Base-by-base conservation (phyloP, 1,140 invertebrate species). In the Octopus sinensis region DNA sequence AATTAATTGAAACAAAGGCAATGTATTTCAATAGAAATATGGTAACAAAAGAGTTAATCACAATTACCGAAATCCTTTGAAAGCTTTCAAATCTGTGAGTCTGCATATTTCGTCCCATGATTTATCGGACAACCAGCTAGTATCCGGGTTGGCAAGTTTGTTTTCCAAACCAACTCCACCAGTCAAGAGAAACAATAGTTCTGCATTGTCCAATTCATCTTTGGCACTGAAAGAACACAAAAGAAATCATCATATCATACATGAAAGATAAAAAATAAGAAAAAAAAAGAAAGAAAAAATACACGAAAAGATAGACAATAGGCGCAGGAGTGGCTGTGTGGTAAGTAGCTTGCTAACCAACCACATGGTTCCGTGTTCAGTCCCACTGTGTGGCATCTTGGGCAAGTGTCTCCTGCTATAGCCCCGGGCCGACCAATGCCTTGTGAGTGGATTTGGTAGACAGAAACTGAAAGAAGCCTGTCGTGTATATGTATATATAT, bases 91-190 rank as follows among this genome's bases (percentile, higher is more conserved):
- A 53, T 90, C 88, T 78, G 81, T 83, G 4, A 91, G 84, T 75
- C 90, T 86, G 83, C 91, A 91, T 51, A 91, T 87, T 85, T 91
- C 90, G 84, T 91, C 90, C 91, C 91, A 91, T 76, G 85, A 86
- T 82, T 90, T 89, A 80, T 91, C 90, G 17, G 86, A 86, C 4
- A 91, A 84, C 91, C 91, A 91, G 6, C 84, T 83, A 10, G 87
- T 83, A 51, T 89, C 90, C n/a, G 91, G 91, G 83, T 91, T 91
- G n/a, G 86, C 84, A 6, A 88, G 73, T 79, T 88, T 90, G 83
- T 91, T 91, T 80, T 91, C 88, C 23, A 91, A 83, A 78, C 90
- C 90, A 23, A 91, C 86, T 73, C 90, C 91, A 51, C 91, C 91
- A 53, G 91, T 91, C 82, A 91, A 84, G 83, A 91, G 90, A 83